phyloP scores from a whole-genome alignment of 2,113 vertebrate genomes.

The Phylloscopus trochilus region DNA sequence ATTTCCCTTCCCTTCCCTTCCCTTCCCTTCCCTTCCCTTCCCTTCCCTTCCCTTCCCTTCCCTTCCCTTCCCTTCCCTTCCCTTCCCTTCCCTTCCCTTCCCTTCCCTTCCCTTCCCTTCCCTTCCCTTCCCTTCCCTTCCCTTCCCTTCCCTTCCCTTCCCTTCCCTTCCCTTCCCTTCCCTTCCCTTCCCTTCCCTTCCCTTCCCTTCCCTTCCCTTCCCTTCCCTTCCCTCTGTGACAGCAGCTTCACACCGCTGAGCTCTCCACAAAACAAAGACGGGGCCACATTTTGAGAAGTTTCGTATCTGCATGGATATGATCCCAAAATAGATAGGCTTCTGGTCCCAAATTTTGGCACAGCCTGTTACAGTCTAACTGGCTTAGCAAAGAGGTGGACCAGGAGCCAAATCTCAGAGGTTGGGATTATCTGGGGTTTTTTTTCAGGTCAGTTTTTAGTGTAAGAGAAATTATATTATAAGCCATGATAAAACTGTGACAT shows the following conservation, averaged over 20 bases:
- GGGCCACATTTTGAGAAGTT: not conserved
- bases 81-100: not conserved
- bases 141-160: not conserved
- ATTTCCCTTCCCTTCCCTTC: not conserved
- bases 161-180: not conserved
- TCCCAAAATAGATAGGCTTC: not conserved
- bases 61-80: too few species aligned
- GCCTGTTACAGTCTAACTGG: not conserved
- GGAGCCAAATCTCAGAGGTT: not conserved
- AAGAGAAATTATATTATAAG: not conserved
- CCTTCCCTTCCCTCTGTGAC: not conserved
- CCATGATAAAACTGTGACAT: not conserved
- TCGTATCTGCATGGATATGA: not conserved
- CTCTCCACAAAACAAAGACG: not conserved
- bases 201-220: not conserved
- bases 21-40: not conserved
- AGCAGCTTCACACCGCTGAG: not conserved
- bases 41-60: too few species aligned
- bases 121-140: not conserved
- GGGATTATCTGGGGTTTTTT: not conserved
- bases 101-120: not conserved
- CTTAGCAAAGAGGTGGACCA: not conserved
- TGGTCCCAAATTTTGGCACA: not conserved
- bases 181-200: too few species aligned
- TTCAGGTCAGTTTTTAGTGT: slow-evolving; percentile 7